Percentiles rank a stretch among this genome's conserved stretches.
Evolutionary conservation across 2,113 vertebrate species (phyloP).

Genomic region (Eulacestoma nigropectus): DNA sequence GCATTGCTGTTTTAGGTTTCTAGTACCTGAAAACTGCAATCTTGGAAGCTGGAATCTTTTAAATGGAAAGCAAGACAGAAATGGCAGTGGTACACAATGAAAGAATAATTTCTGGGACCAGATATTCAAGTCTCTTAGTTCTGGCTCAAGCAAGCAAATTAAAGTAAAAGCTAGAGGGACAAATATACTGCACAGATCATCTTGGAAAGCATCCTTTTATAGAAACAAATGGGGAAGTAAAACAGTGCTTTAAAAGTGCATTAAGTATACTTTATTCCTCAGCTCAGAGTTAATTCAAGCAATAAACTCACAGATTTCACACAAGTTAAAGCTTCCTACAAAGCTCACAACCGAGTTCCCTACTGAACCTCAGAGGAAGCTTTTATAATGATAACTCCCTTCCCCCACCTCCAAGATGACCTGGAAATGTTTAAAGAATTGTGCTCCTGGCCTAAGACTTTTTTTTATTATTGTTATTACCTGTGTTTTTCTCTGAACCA

Average conservation of each 20-base stretch:
- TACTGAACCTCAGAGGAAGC: slow-evolving; percentile 2
- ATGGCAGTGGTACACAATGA: not conserved
- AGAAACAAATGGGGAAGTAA: not conserved
- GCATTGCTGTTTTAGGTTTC: not conserved
- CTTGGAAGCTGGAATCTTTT: not conserved
- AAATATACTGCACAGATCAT: slow-evolving; percentile 1
- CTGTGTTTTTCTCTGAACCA: slow-evolving; percentile 35
- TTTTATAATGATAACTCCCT: not conserved
- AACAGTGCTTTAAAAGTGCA: slow-evolving; percentile 15
- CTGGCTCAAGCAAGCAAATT: slow-evolving; percentile 14
- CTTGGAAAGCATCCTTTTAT: slow-evolving; percentile 40
- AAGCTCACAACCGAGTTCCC: not conserved
- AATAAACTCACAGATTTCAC: slow-evolving; percentile 17
- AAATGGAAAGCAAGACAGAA: not conserved
- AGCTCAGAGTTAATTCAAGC: slow-evolving; percentile 32
- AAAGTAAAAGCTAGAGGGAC: slow-evolving; percentile 28
- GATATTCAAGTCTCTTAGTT: not conserved
- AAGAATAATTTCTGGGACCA: slow-evolving; percentile 1
- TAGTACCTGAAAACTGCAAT: not conserved
- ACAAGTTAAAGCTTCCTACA: not conserved
- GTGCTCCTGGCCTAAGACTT: not conserved
- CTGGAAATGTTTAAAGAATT: slow-evolving; percentile 35
- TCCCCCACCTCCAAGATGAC: slow-evolving; percentile 8
- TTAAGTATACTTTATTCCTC: slow-evolving; percentile 18
- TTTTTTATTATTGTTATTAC: slow-evolving; percentile 34